Base-by-base conservation (phyloP, 2,113 vertebrate genomes). In the Kryptolebias marmoratus region DNA sequence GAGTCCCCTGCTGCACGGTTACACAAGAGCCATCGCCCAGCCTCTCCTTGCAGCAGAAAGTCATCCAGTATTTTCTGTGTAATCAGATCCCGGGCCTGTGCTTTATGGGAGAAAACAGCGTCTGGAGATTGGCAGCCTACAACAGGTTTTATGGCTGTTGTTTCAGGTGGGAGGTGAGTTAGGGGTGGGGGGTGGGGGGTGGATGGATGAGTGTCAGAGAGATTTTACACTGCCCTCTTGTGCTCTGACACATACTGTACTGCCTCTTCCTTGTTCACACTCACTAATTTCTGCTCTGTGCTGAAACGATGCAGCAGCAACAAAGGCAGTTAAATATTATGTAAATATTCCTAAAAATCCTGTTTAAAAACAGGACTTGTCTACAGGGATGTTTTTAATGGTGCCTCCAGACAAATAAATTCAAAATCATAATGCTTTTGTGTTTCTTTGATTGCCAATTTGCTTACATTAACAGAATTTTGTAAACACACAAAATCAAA, bases 41-140 rank as follows among this genome's bases (percentile, higher is more conserved):
- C 8, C 71, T 36, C 87, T 94, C 93, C 93, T 65, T 44, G 93
- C 91, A 91, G 93, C 90, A 94, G 91, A 93, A 95, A 50, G 67
- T 93, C 94, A 94, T 94, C 94, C 93, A 93, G 92, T 91, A 94
- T 66, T 94, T 70, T 77, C 95, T 93, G 83, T 94, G 95, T 94
- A 95, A 96, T 95, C 93, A 93, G 94, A 91, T 81, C 93, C 91
- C 86, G 85, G 92, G 70, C 74, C 71, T 73, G 78, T 3, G 68
- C 66, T 85, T 76, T 71, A 63, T 71, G 70, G 74, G 70, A 32
- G 84, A 84, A 82, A 78, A 81, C 69, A 80, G 82, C 69, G 77
- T 75, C 16, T 82, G 85, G 67, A 90, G 85, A 76, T 79, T 87
- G 85, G 77, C 91, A 92, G 89, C 83, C 84, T 83, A 88, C 92